Base-by-base conservation (phyloP, 1,140 invertebrate genomes). In the Oryctes rhinoceros region DNA sequence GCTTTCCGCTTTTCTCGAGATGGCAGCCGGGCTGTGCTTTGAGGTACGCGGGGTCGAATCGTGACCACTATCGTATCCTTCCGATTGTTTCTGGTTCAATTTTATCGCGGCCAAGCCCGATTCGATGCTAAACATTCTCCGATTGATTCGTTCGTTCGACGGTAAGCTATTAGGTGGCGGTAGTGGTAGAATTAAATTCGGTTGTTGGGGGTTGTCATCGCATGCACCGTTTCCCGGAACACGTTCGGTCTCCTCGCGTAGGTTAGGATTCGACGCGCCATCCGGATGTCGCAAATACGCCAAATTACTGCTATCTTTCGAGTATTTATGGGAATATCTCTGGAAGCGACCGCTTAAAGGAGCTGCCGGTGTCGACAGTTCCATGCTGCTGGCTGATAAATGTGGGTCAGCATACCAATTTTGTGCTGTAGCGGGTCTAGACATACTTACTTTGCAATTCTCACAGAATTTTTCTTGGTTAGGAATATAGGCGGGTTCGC, bases 241-340 rank as follows among this genome's bases (percentile, higher is more conserved):
- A 83, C 92, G 90, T 85, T 91, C 90, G 80, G 88, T 88, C 89
- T 94, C 94, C 88, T 92, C 93, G 59, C 91, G 91, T 83, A 97
- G 90, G 90, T 96, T 96, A 11, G 96, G 95, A 91, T 97, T 96
- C 4, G 96, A 97, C 37, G 96, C 95, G 53, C 96, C 96, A 85
- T 97, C 96, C 1, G 96, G 96, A 89, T 96, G 95, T 83, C 94
- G 90, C 13, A 96, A 87, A 80, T 92, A 93, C 4, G 94, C 94
- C 87, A 96, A 93, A 83, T 93, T 92, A 4, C 88, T 88, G 18
- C 62, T 78, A 10, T 88, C 81, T 78, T 89, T 89, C 24, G 87
- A 87, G 49, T 88, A 83, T 79, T 88, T 89, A 13, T 87, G 88
- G 47, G 89, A 89, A 80, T 89, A 82, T 44, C 82, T 79, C 81